Evolutionary conservation across 2,888 invertebrate genomes (phyloP).

Genomic region (Chromoteleia sp.): DNA sequence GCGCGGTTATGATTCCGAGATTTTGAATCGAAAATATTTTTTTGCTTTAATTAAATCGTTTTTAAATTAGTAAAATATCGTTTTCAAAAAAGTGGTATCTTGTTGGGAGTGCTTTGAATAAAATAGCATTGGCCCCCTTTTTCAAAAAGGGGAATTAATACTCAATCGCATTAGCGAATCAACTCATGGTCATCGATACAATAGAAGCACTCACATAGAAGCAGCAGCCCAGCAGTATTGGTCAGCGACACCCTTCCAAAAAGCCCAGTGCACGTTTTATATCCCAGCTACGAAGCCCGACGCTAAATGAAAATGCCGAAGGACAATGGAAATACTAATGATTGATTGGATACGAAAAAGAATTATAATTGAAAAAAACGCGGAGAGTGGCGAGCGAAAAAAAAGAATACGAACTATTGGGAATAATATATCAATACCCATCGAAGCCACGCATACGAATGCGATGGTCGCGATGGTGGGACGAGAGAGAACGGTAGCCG

Average conservation of each 20-base stretch:
- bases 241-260: conserved; percentile 71
- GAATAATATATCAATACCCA: conserved; percentile 85
- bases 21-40: background rate
- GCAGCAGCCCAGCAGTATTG: conserved; percentile 74
- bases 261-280: conserved; percentile 71
- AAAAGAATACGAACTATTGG: conserved; percentile 83
- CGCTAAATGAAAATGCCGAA: conserved; percentile 85
- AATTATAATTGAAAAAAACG: conserved; percentile 85
- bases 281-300: conserved; percentile 77
- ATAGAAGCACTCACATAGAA: conserved; percentile 70
- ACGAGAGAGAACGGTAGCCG: conserved; percentile 62
- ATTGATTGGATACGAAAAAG: conserved; percentile 85
- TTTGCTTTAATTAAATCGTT: conserved; percentile 26
- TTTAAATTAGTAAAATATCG: conserved; percentile 29
- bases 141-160: conserved; percentile 82
- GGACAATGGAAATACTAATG: conserved; percentile 85
- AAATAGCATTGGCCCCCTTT: conserved; percentile 60
- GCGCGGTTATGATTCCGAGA: background rate
- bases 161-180: conserved; percentile 84
- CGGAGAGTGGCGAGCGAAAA: conserved; percentile 79
- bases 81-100: conserved; percentile 38
- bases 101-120: conserved; percentile 60
- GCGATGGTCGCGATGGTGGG: conserved; percentile 72
- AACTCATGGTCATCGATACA: conserved; percentile 72
- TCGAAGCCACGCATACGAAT: conserved; percentile 85